phyloP scores from a whole-genome alignment of 2,888 invertebrate species.

The Lottia scabra region DNA sequence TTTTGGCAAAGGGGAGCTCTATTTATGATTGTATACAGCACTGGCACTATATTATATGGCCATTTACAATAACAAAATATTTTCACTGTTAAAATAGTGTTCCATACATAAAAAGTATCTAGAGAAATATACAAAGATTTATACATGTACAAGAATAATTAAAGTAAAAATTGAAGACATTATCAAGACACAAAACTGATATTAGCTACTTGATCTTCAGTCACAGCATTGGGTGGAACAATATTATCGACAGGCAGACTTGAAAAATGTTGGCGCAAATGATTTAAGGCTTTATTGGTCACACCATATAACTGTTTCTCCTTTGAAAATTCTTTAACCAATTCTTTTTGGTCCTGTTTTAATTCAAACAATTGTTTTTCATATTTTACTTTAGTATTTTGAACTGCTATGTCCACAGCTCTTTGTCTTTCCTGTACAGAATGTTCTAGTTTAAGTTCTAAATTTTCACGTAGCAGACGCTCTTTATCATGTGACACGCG shows the following conservation, averaged over 20 bases:
- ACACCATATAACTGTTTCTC: conserved; percentile 47
- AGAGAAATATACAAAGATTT: too few relatives aligned
- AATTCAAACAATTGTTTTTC: conserved; percentile 51
- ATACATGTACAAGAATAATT: too few relatives aligned
- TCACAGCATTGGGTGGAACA: conserved; percentile 43
- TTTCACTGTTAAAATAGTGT: too few relatives aligned
- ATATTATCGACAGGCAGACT: conserved; percentile 50
- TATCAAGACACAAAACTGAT: conserved; percentile 38
- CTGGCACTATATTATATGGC: too few relatives aligned
- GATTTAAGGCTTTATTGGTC: conserved; percentile 56
- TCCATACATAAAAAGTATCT: too few relatives aligned
- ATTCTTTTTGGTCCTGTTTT: conserved; percentile 43
- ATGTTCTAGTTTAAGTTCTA: conserved; percentile 46
- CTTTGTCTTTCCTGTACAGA: conserved; percentile 44
- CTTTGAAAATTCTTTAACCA: conserved; percentile 42
- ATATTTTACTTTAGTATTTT: conserved; percentile 48
- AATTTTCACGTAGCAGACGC: conserved; percentile 43
- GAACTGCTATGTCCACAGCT: conserved; percentile 45
- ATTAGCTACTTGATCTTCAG: conserved; percentile 41
- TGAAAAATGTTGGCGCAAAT: conserved; percentile 58
- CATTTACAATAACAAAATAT: too few relatives aligned
- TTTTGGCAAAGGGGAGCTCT: too few relatives aligned
- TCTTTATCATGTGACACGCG: conserved; percentile 48
- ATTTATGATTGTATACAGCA: too few relatives aligned
- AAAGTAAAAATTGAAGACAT: background rate